Evolutionary conservation across 2,113 vertebrate species (phyloP).

Genomic region (Urocolius indicus): DNA sequence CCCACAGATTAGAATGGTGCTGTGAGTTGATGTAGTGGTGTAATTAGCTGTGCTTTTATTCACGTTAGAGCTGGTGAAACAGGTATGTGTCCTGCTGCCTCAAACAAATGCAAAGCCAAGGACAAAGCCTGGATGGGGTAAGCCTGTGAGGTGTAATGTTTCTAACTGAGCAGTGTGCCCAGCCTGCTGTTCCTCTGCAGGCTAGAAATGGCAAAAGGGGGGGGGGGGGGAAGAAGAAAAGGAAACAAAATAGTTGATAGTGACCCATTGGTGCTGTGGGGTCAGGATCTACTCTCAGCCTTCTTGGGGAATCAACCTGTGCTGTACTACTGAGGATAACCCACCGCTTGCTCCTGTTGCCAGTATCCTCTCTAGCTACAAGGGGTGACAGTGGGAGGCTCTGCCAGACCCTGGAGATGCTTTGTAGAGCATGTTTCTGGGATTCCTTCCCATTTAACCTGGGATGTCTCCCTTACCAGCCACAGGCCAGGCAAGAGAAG

Average conservation of each 20-base stretch:
- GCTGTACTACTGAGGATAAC: background rate
- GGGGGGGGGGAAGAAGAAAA: background rate
- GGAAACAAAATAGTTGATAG: background rate
- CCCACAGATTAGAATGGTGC: background rate
- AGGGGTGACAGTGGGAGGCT: background rate
- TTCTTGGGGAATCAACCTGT: accelerated
- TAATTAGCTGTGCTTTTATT: background rate
- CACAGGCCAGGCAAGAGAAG: background rate
- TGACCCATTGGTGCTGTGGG: background rate
- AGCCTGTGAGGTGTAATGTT: background rate
- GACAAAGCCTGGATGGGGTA: background rate
- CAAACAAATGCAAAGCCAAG: background rate
- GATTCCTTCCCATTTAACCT: background rate
- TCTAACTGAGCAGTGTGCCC: background rate
- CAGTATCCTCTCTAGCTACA: accelerated
- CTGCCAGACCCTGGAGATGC: background rate
- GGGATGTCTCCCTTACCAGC: background rate
- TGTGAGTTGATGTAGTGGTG: background rate
- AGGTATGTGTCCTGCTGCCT: background rate
- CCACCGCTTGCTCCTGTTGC: accelerated
- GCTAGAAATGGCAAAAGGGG: background rate
- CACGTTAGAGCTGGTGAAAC: background rate
- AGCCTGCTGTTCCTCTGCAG: background rate
- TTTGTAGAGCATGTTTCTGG: background rate
- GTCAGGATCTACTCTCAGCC: background rate